These are phyloP conservation scores for Zootoca vivipara DNA, from an alignment of 2,113 vertebrate species.

Conservation along the genomic window DNA sequence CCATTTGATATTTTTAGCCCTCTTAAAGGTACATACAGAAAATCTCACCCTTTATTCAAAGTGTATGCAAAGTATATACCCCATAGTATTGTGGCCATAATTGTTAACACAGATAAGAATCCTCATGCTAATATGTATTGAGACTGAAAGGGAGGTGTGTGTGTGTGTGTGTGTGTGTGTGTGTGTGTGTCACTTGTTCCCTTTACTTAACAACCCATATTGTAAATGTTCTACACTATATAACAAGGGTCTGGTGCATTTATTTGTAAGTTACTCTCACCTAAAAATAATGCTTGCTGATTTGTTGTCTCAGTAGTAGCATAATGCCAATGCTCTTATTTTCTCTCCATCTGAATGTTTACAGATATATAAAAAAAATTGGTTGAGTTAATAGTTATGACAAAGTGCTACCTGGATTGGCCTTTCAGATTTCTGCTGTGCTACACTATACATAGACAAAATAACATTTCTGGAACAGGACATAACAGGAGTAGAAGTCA, in stretches of 20 bases:
- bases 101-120: not conserved
- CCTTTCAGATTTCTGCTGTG: not conserved
- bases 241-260: not conserved
- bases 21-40: not conserved
- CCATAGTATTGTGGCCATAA: not conserved
- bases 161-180: too few relatives aligned
- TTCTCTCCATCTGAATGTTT: not conserved
- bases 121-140: not conserved
- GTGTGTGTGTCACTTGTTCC: too few relatives aligned
- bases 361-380: not conserved
- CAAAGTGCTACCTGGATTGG: not conserved
- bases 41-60: not conserved
- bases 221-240: not conserved
- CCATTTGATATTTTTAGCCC: not conserved
- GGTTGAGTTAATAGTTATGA: not conserved
- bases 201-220: not conserved
- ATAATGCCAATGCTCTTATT: constrained; percentile 6
- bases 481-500: not conserved
- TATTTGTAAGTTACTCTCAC: not conserved
- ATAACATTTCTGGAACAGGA: not conserved
- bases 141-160: not conserved
- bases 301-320: not conserved
- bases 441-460: not conserved
- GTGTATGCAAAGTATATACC: not conserved
- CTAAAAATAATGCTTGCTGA: not conserved